Evolutionary conservation across 2,113 vertebrate species (phyloP), one percentile per base, ranked within the genome.

Genomic region (Paradisaea rubra): DNA sequence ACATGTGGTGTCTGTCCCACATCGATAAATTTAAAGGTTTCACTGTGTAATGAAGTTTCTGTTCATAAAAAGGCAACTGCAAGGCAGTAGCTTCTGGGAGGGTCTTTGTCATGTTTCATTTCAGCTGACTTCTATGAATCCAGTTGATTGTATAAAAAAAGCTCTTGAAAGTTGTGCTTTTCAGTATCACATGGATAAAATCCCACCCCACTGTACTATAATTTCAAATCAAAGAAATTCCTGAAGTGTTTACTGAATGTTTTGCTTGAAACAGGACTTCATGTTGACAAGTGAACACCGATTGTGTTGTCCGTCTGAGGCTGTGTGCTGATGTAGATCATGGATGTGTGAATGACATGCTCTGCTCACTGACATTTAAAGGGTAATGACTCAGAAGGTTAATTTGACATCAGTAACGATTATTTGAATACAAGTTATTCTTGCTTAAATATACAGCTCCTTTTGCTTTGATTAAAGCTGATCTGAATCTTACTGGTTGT

Each of bases 381-480:
- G 88, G 42, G 64, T 88, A 83, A 82, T 83, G 92, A 88, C 72
- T 95, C 82, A 83, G 63, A 78, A 64, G 71, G 11, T 71, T 89
- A 86, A 94, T 84, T 94, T 96, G 86, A 90, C 72, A 71, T 86
- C 65, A 74, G 35, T 90, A 88, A 60, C 79, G 73, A 91, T 91
- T 94, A 90, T 88, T 92, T 96, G 82, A 88, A 77, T 94, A 87
- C 72, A 90, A 92, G 39, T 86, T 93, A 54, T 25, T 93, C 71
- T 81, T 91, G 63, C 90, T 95, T 80, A 86, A 88, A 78, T 77
- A 95, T 59, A 59, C 64, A 77, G 85, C 61, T 31, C 18, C 39
- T 88, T 12, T 3, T 86, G 86, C 53, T 95, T 90, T 91, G 60
- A 81, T 94, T 88, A 66, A 80, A 93, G 86, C 71, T 83, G 59